Conservation (phyloP, 2,113 vertebrate genomes). For the Podilymbus podiceps region DNA sequence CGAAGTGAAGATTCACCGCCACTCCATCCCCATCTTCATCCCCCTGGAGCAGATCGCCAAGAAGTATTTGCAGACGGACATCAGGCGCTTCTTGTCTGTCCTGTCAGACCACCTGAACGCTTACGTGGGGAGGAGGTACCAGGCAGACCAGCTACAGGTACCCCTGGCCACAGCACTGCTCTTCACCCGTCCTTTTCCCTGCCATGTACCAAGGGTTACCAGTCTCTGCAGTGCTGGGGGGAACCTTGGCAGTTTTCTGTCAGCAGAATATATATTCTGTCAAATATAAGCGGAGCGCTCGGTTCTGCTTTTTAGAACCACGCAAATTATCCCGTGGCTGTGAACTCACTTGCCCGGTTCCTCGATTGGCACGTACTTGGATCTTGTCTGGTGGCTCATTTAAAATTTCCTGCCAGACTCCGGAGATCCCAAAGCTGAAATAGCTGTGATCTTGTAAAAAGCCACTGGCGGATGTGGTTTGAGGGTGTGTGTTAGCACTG, state of each 20-base stretch:
- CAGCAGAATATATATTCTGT: too few species aligned
- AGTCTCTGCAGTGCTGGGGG: neutral
- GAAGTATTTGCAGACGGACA: constrained; percentile 48
- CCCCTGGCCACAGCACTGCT: rapidly evolving
- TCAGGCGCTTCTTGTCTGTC: constrained; percentile 56
- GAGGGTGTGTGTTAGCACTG: neutral
- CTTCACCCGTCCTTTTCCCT: neutral
- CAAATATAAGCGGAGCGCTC: neutral
- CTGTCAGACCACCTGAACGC: constrained; percentile 67
- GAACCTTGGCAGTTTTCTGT: neutral
- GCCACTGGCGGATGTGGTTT: neutral
- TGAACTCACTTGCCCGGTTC: neutral
- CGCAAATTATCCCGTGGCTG: rapidly evolving
- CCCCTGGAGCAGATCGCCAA: constrained; percentile 64
- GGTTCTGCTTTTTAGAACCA: neutral
- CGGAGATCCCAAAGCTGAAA: neutral
- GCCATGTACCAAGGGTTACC: rapidly evolving
- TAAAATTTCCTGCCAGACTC: neutral
- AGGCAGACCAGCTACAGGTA: constrained; percentile 77
- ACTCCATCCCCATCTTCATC: constrained; percentile 73
- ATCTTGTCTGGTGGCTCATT: neutral
- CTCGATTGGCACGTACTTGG: rapidly evolving
- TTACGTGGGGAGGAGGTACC: constrained; percentile 71
- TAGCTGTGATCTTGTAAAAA: neutral
- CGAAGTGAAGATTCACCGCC: constrained; percentile 45